Conservation (phyloP, 2,113 vertebrate species). For the Micronycteris hirsuta region DNA sequence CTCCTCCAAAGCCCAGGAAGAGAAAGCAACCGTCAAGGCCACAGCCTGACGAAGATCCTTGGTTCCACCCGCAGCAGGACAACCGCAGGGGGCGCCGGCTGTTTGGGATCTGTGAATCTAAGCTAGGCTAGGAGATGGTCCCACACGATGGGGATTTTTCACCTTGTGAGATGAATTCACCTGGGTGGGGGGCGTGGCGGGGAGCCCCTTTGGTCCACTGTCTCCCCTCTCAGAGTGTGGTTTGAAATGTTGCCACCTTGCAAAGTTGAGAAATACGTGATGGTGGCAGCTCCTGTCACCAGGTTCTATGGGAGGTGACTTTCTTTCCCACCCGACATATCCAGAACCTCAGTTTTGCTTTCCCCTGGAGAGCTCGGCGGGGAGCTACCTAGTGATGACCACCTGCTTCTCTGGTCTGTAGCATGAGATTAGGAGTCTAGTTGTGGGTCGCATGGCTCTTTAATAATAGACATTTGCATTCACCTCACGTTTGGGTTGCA, state of each 20-base stretch:
- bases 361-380: background rate
- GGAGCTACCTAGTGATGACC: background rate
- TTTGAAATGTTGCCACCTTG: background rate
- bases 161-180: background rate
- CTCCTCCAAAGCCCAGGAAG: background rate
- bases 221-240: background rate
- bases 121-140: background rate
- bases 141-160: background rate
- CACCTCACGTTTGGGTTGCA: background rate
- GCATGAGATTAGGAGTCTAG: background rate
- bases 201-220: fast-evolving
- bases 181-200: background rate
- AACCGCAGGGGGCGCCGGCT: background rate
- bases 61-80: background rate
- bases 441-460: background rate
- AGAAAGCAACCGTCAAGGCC: background rate
- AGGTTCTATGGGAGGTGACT: background rate
- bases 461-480: background rate
- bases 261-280: background rate
- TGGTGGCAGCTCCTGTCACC: background rate
- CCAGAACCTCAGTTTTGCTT: background rate
- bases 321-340: background rate
- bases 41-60: background rate
- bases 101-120: background rate
- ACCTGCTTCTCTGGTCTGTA: background rate